Conservation (phyloP, 2,888 invertebrate species). For the Plebejus anna region DNA sequence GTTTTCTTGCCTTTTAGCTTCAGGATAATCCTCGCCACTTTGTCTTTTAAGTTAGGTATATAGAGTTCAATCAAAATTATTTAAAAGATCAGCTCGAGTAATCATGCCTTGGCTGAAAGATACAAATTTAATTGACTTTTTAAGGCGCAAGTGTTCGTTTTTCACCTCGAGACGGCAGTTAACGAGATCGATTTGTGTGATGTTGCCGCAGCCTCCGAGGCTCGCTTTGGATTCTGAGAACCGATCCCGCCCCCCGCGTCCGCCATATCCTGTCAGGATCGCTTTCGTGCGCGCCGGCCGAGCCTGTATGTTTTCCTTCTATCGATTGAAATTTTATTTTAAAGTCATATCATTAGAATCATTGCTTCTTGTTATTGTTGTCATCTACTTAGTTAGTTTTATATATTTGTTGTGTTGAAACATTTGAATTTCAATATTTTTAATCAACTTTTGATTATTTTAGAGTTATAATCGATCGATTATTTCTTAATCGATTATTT, state of each 20-base stretch:
- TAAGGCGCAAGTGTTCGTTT: constrained; percentile 49
- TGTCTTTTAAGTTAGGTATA: not conserved
- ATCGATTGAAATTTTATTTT: constrained; percentile 36
- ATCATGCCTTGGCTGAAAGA: not conserved
- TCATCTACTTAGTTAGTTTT: not conserved
- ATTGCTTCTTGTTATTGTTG: not conserved
- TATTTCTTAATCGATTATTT: too few relatives aligned
- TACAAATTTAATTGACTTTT: constrained; percentile 52
- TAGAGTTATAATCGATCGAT: too few relatives aligned
- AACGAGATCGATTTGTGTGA: constrained; percentile 68
- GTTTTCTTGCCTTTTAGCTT: not conserved
- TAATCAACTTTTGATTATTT: too few relatives aligned
- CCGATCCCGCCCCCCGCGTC: constrained; percentile 50
- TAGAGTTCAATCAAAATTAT: not conserved
- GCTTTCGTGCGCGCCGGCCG: constrained; percentile 41
- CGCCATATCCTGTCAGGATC: constrained; percentile 55
- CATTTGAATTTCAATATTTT: too few relatives aligned
- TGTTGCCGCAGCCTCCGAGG: constrained; percentile 70
- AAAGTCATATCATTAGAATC: not conserved
- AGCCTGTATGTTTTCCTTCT: constrained; percentile 37
- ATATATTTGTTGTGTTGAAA: too few relatives aligned
- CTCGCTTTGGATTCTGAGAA: constrained; percentile 67
- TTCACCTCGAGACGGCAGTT: constrained; percentile 61
- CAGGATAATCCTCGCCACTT: not conserved
- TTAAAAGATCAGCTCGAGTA: not conserved